These are phyloP conservation scores for Morelia viridis DNA, from an alignment of 2,797 vertebrate genomes.

Conservation along the genomic window DNA sequence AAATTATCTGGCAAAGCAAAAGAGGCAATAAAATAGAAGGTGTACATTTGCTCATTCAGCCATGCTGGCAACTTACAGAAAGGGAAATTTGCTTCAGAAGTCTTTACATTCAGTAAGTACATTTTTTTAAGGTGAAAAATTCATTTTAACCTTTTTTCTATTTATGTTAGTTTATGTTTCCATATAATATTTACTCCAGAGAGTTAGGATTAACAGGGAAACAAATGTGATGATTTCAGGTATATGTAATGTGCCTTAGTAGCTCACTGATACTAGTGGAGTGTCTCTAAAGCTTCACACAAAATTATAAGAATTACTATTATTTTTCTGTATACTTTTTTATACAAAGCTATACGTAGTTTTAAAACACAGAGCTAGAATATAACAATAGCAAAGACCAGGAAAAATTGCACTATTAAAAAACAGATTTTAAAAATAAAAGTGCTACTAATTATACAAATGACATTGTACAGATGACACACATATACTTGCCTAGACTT, in stretches of 20 bases:
- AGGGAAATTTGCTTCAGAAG: conserved; percentile 50
- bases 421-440: not conserved
- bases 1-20: not conserved
- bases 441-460: not conserved
- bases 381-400: not conserved
- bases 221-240: not conserved
- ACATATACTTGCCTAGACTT: not conserved
- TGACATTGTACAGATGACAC: not conserved
- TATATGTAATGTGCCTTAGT: not conserved
- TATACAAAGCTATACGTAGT: not conserved
- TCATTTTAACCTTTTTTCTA: not conserved
- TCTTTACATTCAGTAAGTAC: conserved; percentile 54
- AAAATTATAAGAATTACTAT: not conserved
- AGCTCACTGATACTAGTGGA: not conserved
- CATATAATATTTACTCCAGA: conserved; percentile 1
- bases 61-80: conserved; percentile 67
- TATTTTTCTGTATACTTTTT: not conserved
- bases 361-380: not conserved
- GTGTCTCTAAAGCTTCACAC: not conserved
- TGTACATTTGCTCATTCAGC: not conserved
- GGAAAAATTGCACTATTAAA: not conserved
- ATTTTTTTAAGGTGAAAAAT: not conserved
- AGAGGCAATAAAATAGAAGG: not conserved
- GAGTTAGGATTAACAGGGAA: not conserved
- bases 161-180: not conserved